Evolutionary conservation across 2,888 invertebrate genomes (phyloP).

Genomic region (Erynnis tages): DNA sequence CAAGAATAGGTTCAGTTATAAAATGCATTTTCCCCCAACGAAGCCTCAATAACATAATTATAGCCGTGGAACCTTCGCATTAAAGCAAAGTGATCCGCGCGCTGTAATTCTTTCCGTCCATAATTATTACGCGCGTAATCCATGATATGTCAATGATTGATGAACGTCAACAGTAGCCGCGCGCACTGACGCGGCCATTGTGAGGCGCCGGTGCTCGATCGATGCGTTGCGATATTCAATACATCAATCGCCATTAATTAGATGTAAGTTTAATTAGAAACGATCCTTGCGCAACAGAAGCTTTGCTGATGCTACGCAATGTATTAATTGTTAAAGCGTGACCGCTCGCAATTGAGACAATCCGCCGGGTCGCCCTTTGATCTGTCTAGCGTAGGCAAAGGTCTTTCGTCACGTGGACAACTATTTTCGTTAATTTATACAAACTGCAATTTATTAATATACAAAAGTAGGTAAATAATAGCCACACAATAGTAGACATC

Average conservation of each 20-base stretch:
- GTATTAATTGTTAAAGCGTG: constrained; percentile 28
- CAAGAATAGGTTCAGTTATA: constrained; percentile 31
- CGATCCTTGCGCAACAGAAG: constrained; percentile 53
- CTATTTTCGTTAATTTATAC: background rate
- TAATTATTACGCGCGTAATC: constrained; percentile 70
- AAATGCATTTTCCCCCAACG: constrained; percentile 33
- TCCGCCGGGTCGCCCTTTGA: constrained; percentile 18
- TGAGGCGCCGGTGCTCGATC: constrained; percentile 51
- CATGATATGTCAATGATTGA: constrained; percentile 74
- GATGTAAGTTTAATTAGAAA: constrained; percentile 60
- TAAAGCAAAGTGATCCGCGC: constrained; percentile 29
- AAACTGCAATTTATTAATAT: background rate
- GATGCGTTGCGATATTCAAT: constrained; percentile 43
- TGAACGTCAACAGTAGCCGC: constrained; percentile 66
- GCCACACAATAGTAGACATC: no score
- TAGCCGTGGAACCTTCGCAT: constrained; percentile 45
- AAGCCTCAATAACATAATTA: constrained; percentile 29
- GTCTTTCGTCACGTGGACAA: background rate
- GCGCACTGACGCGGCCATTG: constrained; percentile 67
- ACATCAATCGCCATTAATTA: constrained; percentile 52
- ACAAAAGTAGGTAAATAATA: background rate
- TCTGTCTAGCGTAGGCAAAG: constrained; percentile 10
- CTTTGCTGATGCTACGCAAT: constrained; percentile 39
- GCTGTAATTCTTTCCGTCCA: constrained; percentile 62
- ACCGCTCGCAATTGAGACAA: constrained; percentile 36